These are phyloP conservation scores for Phylloscopus whistleri DNA, from an alignment of 2,113 vertebrate genomes.

Conservation along the genomic window DNA sequence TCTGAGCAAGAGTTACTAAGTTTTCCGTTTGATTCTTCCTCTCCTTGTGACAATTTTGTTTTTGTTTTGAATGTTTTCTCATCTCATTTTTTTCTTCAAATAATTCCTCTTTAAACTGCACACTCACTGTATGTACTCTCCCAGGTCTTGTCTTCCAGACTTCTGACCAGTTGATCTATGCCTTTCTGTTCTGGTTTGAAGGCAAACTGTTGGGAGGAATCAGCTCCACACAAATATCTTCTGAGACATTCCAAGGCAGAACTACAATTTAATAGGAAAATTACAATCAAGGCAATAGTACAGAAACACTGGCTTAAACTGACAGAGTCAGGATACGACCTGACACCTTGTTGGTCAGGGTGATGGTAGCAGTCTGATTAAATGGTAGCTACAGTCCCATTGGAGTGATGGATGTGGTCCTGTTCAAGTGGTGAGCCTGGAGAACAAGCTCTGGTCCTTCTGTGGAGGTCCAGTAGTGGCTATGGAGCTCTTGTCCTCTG, in stretches of 20 bases:
- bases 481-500: background rate
- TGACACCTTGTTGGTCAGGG: background rate
- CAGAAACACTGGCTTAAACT: background rate
- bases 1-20: background rate
- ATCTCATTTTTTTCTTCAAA: background rate
- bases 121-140: background rate
- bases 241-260: background rate
- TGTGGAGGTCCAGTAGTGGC: background rate
- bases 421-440: background rate
- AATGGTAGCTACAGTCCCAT: background rate
- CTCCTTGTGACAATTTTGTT: background rate
- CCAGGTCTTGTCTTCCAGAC: background rate
- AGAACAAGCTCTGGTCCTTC: background rate
- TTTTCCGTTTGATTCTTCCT: background rate
- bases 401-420: background rate
- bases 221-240: background rate
- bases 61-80: background rate
- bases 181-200: background rate
- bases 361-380: background rate
- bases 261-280: background rate
- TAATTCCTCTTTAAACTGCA: background rate
- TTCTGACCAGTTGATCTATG: background rate
- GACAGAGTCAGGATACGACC: background rate
- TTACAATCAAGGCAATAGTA: background rate
- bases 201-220: background rate